These are phyloP conservation scores for Myrmecobius fasciatus DNA, from an alignment of 2,113 vertebrate species.

Conservation along the genomic window DNA sequence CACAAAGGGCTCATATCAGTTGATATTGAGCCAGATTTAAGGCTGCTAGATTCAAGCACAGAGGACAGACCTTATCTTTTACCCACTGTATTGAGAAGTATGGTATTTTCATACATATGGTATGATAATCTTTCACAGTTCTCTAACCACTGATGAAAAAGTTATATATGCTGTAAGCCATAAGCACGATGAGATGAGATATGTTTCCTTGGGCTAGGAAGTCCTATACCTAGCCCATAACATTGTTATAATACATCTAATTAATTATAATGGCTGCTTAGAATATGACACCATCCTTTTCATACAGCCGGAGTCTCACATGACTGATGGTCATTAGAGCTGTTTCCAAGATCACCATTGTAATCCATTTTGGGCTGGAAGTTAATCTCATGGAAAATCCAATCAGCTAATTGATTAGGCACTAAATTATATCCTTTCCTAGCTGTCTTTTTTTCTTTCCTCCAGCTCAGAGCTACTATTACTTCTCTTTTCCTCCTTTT, in stretches of 20 bases:
- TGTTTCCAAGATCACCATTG: slow-evolving; percentile 64
- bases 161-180: slow-evolving; percentile 64
- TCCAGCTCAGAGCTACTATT: slow-evolving; percentile 61
- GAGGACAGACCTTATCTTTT: slow-evolving; percentile 37
- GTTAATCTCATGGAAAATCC: slow-evolving; percentile 80
- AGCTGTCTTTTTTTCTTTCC: slow-evolving; percentile 59
- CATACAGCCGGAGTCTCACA: slow-evolving; percentile 33
- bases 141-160: neutral
- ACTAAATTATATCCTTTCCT: slow-evolving; percentile 80
- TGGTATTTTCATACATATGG: slow-evolving; percentile 69
- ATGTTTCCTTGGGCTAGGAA: slow-evolving; percentile 54
- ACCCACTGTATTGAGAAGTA: slow-evolving; percentile 35
- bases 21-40: slow-evolving; percentile 63
- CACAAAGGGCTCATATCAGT: slow-evolving; percentile 60
- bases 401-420: slow-evolving; percentile 81
- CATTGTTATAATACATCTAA: slow-evolving; percentile 77
- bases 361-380: slow-evolving; percentile 73
- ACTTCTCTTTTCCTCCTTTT: slow-evolving; percentile 42
- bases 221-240: slow-evolving; percentile 69
- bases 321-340: slow-evolving; percentile 67
- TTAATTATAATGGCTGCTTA: slow-evolving; percentile 76
- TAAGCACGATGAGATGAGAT: slow-evolving; percentile 9
- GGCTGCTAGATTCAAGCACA: slow-evolving; percentile 63
- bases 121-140: slow-evolving; percentile 48
- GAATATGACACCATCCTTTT: slow-evolving; percentile 74